phyloP scores from a whole-genome alignment of 2,113 vertebrate genomes.

The Solea solea region DNA sequence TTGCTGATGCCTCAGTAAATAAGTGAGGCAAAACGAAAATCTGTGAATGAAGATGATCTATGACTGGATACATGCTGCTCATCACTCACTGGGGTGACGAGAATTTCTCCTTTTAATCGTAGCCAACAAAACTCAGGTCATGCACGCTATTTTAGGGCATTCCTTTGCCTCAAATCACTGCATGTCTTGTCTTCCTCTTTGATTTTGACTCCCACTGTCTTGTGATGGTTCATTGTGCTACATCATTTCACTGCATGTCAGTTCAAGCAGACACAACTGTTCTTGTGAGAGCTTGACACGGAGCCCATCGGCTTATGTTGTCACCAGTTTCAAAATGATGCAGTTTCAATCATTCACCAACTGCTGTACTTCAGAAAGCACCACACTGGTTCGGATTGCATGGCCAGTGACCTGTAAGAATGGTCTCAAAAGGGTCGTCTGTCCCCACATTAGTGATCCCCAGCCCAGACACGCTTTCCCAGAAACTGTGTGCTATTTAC shows the following conservation, averaged over 20 bases:
- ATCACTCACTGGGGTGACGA: slow-evolving; percentile 9
- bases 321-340: slow-evolving; percentile 37
- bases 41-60: slow-evolving; percentile 18
- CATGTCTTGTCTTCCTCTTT: slow-evolving; percentile 15
- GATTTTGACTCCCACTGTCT: slow-evolving; percentile 9
- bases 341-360: slow-evolving; percentile 27
- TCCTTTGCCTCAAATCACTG: slow-evolving; percentile 14
- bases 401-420: slow-evolving; percentile 74
- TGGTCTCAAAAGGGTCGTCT: slow-evolving; percentile 60
- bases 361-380: slow-evolving; percentile 20
- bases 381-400: slow-evolving; percentile 34
- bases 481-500: slow-evolving; percentile 62
- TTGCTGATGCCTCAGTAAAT: slow-evolving; percentile 21
- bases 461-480: slow-evolving; percentile 68
- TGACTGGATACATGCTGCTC: slow-evolving; percentile 7
- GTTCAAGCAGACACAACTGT: slow-evolving; percentile 6
- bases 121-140: slow-evolving; percentile 31
- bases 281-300: slow-evolving; percentile 2
- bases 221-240: neutral
- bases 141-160: slow-evolving; percentile 27
- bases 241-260: slow-evolving; percentile 2
- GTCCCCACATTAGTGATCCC: slow-evolving; percentile 60
- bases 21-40: slow-evolving; percentile 20
- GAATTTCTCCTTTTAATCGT: slow-evolving; percentile 31
- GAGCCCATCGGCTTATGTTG: slow-evolving; percentile 16